These are phyloP conservation scores for Telmatherina bonti DNA, from an alignment of 2,797 vertebrate genomes.

Conservation along the genomic window DNA sequence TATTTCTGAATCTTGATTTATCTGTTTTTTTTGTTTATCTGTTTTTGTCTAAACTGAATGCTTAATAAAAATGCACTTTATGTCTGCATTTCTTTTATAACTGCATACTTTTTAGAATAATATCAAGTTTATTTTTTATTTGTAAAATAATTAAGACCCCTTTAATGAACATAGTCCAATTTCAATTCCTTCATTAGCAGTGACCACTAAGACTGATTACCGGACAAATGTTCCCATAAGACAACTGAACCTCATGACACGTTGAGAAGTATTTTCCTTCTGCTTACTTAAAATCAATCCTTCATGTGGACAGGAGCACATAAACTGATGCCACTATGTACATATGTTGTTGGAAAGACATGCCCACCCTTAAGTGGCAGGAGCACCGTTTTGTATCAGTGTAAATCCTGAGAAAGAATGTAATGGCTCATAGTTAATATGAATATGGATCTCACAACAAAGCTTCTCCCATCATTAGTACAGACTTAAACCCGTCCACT, in stretches of 20 bases:
- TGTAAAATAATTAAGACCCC: not conserved
- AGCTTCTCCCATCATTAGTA: not conserved
- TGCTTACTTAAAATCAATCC: not conserved
- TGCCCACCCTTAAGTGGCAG: constrained; percentile 47
- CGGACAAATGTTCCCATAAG: not conserved
- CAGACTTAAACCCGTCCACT: not conserved
- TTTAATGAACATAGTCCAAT: not conserved
- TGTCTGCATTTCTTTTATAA: not conserved
- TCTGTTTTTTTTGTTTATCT: not conserved
- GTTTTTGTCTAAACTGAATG: not conserved
- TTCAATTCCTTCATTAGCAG: not conserved
- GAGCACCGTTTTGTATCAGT: constrained; percentile 37
- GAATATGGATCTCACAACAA: not conserved
- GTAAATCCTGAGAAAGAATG: constrained; percentile 49
- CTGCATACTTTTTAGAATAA: too few species aligned
- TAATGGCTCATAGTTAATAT: not conserved
- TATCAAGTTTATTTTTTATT: too few species aligned
- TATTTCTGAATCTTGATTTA: not conserved
- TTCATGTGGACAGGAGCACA: not conserved
- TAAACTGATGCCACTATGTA: not conserved
- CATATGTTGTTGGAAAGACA: constrained; percentile 10
- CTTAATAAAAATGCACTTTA: not conserved
- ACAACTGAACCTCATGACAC: not conserved
- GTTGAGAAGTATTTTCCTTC: not conserved
- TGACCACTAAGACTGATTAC: not conserved